Conservation (phyloP, 35 echinoderm and acorn worm genomes). For the Apostichopus japonicus region DNA sequence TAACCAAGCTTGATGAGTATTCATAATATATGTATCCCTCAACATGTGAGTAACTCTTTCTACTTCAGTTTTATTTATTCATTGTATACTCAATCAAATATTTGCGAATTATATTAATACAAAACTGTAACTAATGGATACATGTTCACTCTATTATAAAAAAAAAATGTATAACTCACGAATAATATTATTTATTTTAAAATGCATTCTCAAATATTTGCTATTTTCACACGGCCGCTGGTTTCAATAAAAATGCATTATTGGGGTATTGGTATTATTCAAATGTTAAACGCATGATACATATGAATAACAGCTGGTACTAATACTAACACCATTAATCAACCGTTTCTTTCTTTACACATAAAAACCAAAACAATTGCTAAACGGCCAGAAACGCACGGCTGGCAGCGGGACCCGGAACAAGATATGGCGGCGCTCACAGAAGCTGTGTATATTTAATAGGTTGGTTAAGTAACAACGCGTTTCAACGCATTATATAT, state of each 20-base stretch:
- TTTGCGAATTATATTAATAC: not conserved
- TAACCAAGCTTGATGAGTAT: constrained; percentile 6
- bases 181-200: not conserved
- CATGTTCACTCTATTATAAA: not conserved
- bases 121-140: not conserved
- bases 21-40: not conserved
- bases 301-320: not conserved
- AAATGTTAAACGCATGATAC: not conserved
- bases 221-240: too few species aligned
- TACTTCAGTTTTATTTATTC: not conserved
- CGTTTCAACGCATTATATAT: not conserved
- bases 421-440: not conserved
- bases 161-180: not conserved
- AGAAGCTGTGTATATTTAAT: not conserved
- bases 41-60: not conserved
- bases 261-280: not conserved
- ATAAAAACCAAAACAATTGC: not conserved
- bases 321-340: constrained; percentile 39
- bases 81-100: not conserved
- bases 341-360: constrained; percentile 2
- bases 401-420: not conserved
- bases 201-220: too few species aligned
- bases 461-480: constrained; percentile 26
- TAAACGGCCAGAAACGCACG: not conserved
- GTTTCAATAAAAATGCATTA: not conserved